Conservation (phyloP, 2,888 invertebrate species). For the Pollenia labialis region DNA sequence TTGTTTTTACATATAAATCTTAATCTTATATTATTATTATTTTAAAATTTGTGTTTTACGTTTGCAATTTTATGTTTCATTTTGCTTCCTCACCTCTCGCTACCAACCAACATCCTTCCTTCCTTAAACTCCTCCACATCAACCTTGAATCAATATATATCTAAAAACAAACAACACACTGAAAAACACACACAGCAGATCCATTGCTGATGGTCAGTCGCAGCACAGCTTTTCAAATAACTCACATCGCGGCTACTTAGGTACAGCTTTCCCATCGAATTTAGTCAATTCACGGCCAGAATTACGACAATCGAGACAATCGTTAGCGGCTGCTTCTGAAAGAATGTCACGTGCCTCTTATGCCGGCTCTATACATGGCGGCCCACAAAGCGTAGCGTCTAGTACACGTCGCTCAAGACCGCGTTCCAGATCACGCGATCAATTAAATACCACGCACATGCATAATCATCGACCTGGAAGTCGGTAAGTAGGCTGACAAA, state of each 20-base stretch:
- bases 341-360: slow-evolving; percentile 91
- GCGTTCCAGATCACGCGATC: slow-evolving; percentile 90
- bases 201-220: slow-evolving; percentile 94
- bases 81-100: slow-evolving; percentile 43
- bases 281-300: slow-evolving; percentile 92
- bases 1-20: slow-evolving; percentile 41
- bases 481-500: slow-evolving; percentile 85
- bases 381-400: slow-evolving; percentile 86
- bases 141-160: not conserved
- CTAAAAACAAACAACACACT: slow-evolving; percentile 15
- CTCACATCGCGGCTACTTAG: slow-evolving; percentile 89
- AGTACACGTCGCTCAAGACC: slow-evolving; percentile 89
- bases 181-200: slow-evolving; percentile 84
- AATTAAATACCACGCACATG: slow-evolving; percentile 85
- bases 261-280: slow-evolving; percentile 89
- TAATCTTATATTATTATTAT: slow-evolving; percentile 25
- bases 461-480: slow-evolving; percentile 89
- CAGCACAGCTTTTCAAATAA: slow-evolving; percentile 94
- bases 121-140: slow-evolving; percentile 28
- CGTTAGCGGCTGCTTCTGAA: slow-evolving; percentile 92
- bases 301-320: slow-evolving; percentile 93
- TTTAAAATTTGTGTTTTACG: slow-evolving; percentile 10
- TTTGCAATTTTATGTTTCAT: slow-evolving; percentile 53
- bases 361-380: slow-evolving; percentile 87
- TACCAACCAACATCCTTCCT: slow-evolving; percentile 20